phyloP scores from a whole-genome alignment of 2,888 invertebrate species.

The Deilephila elpenor region DNA sequence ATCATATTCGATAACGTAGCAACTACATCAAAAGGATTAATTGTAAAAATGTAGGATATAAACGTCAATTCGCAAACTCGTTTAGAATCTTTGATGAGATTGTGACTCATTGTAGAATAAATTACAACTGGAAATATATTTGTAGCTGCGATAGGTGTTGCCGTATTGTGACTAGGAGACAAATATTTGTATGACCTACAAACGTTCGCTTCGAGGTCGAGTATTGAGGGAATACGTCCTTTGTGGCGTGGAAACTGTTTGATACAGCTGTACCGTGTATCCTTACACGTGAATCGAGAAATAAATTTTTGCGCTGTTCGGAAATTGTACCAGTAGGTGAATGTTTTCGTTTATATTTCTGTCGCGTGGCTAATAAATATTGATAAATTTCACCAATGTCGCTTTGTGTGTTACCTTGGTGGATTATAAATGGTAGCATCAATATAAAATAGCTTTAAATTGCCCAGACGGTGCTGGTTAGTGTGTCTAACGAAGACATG shows the following conservation, averaged over 20 bases:
- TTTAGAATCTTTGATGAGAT: slow-evolving; percentile 27
- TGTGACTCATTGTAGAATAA: slow-evolving; percentile 40
- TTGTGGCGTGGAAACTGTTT: slow-evolving; percentile 19
- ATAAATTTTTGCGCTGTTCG: background rate
- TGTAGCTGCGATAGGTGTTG: slow-evolving; percentile 8
- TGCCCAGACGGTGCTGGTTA: no score
- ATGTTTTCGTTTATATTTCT: background rate
- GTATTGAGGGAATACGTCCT: slow-evolving; percentile 23
- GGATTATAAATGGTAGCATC: no score
- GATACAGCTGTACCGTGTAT: slow-evolving; percentile 17
- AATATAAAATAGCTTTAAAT: no score
- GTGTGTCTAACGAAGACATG: no score
- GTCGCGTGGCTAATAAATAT: no score
- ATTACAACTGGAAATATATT: slow-evolving; percentile 32
- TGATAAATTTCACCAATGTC: no score
- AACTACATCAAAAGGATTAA: slow-evolving; percentile 36
- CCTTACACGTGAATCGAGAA: background rate
- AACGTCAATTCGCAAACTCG: slow-evolving; percentile 38
- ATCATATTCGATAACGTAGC: background rate
- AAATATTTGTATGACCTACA: slow-evolving; percentile 28
- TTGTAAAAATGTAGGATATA: slow-evolving; percentile 38
- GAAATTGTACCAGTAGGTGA: background rate
- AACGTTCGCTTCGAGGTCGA: slow-evolving; percentile 23
- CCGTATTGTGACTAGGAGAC: slow-evolving; percentile 1
- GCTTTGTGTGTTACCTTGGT: no score